These are phyloP conservation scores for Limanda limanda DNA, from an alignment of 2,113 vertebrate genomes.

Conservation along the genomic window DNA sequence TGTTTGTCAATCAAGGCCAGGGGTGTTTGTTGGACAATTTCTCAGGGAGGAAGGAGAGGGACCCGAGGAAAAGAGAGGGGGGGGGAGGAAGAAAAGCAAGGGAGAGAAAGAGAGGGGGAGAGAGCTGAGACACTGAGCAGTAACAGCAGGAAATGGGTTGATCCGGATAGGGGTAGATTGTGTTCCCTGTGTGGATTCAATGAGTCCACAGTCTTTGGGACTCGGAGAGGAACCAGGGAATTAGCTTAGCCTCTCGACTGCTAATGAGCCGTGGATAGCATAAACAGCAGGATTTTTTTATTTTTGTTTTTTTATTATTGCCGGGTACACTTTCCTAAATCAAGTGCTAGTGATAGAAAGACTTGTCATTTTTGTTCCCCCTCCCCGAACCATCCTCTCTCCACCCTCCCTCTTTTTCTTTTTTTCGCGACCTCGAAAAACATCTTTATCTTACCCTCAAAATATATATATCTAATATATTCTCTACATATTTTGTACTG, in stretches of 20 bases:
- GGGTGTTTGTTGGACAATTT: slow-evolving; percentile 77
- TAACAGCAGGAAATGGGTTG: slow-evolving; percentile 74
- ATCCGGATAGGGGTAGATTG: slow-evolving; percentile 57
- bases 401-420: slow-evolving; percentile 33
- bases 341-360: slow-evolving; percentile 82
- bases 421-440: slow-evolving; percentile 62
- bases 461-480: slow-evolving; percentile 83
- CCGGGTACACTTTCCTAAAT: slow-evolving; percentile 80
- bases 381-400: slow-evolving; percentile 38
- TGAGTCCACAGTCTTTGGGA: slow-evolving; percentile 81
- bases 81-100: not conserved
- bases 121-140: slow-evolving; percentile 68
- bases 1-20: slow-evolving; percentile 82
- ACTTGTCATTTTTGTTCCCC: slow-evolving; percentile 57
- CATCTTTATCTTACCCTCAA: slow-evolving; percentile 73
- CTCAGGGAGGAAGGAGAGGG: slow-evolving; percentile 49
- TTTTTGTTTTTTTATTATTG: slow-evolving; percentile 72
- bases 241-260: slow-evolving; percentile 81
- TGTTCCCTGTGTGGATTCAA: slow-evolving; percentile 79
- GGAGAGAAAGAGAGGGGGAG: slow-evolving; percentile 18
- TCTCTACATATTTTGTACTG: slow-evolving; percentile 83
- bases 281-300: slow-evolving; percentile 74
- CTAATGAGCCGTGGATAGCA: slow-evolving; percentile 81
- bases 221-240: slow-evolving; percentile 75
- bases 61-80: slow-evolving; percentile 12